These are phyloP conservation scores for Eilema griseolum DNA, from an alignment of 2,888 invertebrate species.

Conservation along the genomic window DNA sequence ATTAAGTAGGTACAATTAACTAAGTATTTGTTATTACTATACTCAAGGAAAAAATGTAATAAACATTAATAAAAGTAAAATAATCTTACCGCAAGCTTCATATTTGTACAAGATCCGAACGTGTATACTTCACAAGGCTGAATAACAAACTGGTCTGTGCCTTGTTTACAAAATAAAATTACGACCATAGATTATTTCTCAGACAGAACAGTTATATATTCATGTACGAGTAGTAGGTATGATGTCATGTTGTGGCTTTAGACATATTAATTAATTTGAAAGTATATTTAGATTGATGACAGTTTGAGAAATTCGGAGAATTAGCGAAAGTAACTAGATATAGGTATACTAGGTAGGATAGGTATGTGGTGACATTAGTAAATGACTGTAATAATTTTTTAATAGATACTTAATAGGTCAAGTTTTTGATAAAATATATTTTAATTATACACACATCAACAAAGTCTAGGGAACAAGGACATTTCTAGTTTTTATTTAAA, in stretches of 20 bases:
- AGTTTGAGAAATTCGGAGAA: constrained; percentile 1
- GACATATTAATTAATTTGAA: background rate
- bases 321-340: background rate
- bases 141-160: constrained; percentile 17
- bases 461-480: too few relatives aligned
- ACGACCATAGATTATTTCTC: constrained; percentile 29
- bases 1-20: background rate
- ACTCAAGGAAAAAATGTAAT: background rate
- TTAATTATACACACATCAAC: too few relatives aligned
- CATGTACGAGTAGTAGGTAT: background rate
- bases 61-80: background rate
- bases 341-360: too few relatives aligned
- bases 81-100: constrained; percentile 29
- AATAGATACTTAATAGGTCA: too few relatives aligned
- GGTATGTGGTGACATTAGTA: background rate
- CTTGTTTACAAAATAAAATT: constrained; percentile 11
- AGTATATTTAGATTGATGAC: background rate
- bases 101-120: constrained; percentile 12
- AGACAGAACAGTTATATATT: background rate
- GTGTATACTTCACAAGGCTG: constrained; percentile 11
- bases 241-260: constrained; percentile 13
- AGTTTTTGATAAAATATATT: too few relatives aligned
- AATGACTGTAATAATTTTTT: too few relatives aligned
- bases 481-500: too few relatives aligned
- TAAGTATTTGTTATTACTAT: background rate